phyloP scores from a whole-genome alignment of 2,113 vertebrate species.

The Megaleporinus macrocephalus region DNA sequence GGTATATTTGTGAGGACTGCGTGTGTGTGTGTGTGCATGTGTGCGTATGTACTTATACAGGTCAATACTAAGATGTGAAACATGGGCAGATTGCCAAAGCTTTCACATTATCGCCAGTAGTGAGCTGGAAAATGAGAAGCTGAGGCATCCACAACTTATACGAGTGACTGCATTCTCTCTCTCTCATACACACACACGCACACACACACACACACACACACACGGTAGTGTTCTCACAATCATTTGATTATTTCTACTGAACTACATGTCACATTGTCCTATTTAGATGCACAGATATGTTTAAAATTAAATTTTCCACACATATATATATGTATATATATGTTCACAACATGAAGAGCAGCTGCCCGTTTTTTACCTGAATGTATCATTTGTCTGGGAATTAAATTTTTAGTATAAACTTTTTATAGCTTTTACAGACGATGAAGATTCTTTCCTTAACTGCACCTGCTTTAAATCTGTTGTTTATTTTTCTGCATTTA shows the following conservation, averaged over 20 bases:
- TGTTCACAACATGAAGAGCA: no score
- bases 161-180: conserved; percentile 32
- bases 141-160: conserved; percentile 66
- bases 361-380: no score
- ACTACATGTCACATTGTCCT: no score
- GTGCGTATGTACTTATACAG: conserved; percentile 44
- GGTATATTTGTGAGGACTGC: conserved; percentile 21
- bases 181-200: conserved; percentile 21
- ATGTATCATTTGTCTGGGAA: no score
- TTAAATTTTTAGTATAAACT: no score
- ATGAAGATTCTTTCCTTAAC: no score
- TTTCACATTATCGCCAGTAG: conserved; percentile 76
- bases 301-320: no score
- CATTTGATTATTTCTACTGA: neutral
- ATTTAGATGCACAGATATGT: no score
- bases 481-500: no score
- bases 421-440: no score
- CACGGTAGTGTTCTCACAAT: neutral
- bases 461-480: no score
- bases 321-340: no score
- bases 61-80: conserved; percentile 70
- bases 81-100: conserved; percentile 67
- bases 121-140: conserved; percentile 81
- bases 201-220: conserved; percentile 54
- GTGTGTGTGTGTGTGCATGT: conserved; percentile 36